A percentile compares a stretch with the other conserved stretches of the same genome.
phyloP scores from a whole-genome alignment of 2,888 invertebrate species.

The Aplocera efformata region DNA sequence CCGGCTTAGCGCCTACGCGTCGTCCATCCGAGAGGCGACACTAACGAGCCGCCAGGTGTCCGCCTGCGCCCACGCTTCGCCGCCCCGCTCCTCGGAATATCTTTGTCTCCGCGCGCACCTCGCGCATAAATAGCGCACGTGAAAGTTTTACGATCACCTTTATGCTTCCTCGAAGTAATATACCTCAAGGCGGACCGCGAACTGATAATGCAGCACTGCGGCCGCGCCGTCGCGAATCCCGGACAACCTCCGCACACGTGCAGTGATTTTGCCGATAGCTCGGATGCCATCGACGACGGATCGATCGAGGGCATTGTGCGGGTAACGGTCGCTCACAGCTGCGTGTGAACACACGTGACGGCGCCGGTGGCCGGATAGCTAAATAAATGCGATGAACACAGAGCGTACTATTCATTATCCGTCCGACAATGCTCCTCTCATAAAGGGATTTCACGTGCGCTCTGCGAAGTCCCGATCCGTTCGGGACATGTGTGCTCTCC shows the following conservation, averaged over 20 bases:
- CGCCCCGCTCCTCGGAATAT: conserved; percentile 66
- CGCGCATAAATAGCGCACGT: conserved; percentile 73
- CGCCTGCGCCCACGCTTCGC: conserved; percentile 62
- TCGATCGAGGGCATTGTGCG: conserved; percentile 80
- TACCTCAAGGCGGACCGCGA: conserved; percentile 48
- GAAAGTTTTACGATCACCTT: conserved; percentile 79
- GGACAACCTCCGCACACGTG: conserved; percentile 63
- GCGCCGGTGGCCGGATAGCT: conserved; percentile 77
- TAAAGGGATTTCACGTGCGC: conserved; percentile 80
- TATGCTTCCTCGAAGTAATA: conserved; percentile 71
- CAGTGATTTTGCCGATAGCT: conserved; percentile 73
- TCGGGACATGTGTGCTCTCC: conserved; percentile 79
- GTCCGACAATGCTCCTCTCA: conserved; percentile 73
- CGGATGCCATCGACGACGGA: conserved; percentile 70
- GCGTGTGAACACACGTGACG: conserved; percentile 75
- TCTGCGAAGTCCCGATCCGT: conserved; percentile 76
- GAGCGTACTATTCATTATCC: conserved; percentile 76
- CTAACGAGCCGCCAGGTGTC: conserved; percentile 77
- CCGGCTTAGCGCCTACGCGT: conserved; percentile 40
- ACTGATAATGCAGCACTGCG: conserved; percentile 65
- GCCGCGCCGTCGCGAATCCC: conserved; percentile 58
- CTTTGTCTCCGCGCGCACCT: conserved; percentile 68
- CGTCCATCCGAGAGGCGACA: conserved; percentile 57
- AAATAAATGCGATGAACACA: conserved; percentile 73
- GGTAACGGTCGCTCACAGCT: conserved; percentile 79